Evolutionary conservation across 2,797 vertebrate species (phyloP), one percentile per base, ranked within the genome.

Genomic region (Macroramphosus scolopax): DNA sequence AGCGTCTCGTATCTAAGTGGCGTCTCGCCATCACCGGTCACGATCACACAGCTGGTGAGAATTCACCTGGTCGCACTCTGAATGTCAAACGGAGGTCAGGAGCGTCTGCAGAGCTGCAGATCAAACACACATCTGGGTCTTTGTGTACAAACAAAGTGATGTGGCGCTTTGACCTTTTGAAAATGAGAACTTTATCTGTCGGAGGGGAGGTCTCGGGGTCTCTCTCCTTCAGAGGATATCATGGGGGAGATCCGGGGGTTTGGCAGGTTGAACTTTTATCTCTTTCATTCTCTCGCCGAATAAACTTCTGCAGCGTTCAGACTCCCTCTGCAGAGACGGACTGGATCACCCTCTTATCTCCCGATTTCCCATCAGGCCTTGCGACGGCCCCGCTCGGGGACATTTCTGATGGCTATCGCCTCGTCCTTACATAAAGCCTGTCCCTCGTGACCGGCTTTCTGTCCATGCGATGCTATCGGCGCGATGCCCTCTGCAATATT

Each of bases 261-360:
- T 46, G 37, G 20, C 9, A n/a, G 18, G 40, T 4, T 26, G n/a
- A 48, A 45, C 39, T 6, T 51, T 62, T 32, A 69, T 70, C 74
- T 48, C 20, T 45, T 45, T 44, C 33, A 53, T 51, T 65, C 34
- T 24, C 40, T 61, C 35, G 5, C 29, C 22, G 68, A 78, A 80
- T 50, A 66, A 80, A 82, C 68, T 26, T 46, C 14, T n/a, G 2
- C 25, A 55, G 17, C 12, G 45, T 75, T 74, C 60, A 78, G 53
- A 72, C 51, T 68, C 26, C 32, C 39, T 63, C 47, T 12, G 62
- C 60, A 32, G 62, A 54, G 61, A 62, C 17, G 15, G 43, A 55
- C 77, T 77, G 79, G 64, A 77, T 83, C 77, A 57, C 54, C n/a
- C 51, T 8, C 43, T 75, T 80, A 82, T 85, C 77, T 78, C 8